A percentile compares a stretch with the other conserved stretches of the same genome.
These are phyloP conservation scores for Tyrophagus putrescentiae DNA, from an alignment of 1,140 invertebrate genomes.

Conservation along the genomic window DNA sequence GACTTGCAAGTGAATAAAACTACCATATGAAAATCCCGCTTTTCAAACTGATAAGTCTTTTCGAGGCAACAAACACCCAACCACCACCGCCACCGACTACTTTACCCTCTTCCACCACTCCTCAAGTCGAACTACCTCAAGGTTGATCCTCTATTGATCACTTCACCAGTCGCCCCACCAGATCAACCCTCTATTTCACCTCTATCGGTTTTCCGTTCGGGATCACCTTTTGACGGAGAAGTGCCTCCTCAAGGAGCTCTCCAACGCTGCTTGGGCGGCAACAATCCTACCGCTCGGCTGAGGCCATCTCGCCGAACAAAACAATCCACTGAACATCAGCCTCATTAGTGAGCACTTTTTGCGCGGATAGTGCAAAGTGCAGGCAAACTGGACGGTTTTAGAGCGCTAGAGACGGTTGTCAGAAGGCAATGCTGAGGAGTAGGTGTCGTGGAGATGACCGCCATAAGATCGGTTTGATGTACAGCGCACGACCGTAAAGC, in stretches of 20 bases:
- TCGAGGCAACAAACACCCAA: too few relatives aligned
- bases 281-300: neutral
- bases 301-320: neutral
- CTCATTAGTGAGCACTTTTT: conserved; percentile 81
- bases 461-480: conserved; percentile 69
- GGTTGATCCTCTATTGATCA: too few relatives aligned
- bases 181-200: too few relatives aligned
- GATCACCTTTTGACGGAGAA: neutral
- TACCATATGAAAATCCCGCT: too few relatives aligned
- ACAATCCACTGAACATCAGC: conserved; percentile 53
- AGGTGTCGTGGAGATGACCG: conserved; percentile 81
- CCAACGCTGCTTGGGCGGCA: neutral
- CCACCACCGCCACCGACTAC: too few relatives aligned
- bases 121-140: too few relatives aligned
- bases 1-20: too few relatives aligned
- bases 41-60: too few relatives aligned
- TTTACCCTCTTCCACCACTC: too few relatives aligned
- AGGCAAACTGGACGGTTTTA: conserved; percentile 71
- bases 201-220: neutral
- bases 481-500: conserved; percentile 63
- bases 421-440: conserved; percentile 74
- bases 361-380: conserved; percentile 75
- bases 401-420: conserved; percentile 75
- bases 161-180: too few relatives aligned
- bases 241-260: neutral